phyloP scores from a whole-genome alignment of 92 coral and sea anemone species.

The Plumapathes pennacea region DNA sequence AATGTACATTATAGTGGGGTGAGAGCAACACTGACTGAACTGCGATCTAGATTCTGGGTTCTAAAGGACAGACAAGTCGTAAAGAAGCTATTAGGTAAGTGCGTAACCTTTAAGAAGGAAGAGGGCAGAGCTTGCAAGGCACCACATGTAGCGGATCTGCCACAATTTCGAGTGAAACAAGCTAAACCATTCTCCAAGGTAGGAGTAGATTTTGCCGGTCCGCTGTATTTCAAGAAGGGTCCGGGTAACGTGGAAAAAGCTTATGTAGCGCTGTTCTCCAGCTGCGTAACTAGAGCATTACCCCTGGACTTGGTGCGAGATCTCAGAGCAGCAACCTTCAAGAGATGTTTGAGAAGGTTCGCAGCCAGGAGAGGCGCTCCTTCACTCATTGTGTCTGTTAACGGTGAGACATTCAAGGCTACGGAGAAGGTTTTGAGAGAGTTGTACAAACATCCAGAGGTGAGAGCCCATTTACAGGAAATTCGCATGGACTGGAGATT shows the following conservation, averaged over 20 bases:
- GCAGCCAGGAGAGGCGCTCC: neutral
- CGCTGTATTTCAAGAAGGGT: constrained; percentile 14
- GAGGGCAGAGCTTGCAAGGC: no score
- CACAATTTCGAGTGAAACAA: constrained; percentile 13
- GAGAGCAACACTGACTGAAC: no score
- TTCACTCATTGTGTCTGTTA: neutral
- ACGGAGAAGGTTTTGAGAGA: neutral
- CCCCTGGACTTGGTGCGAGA: constrained; percentile 1
- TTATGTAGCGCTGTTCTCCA: neutral
- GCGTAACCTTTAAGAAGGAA: no score
- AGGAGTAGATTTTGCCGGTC: constrained; percentile 44
- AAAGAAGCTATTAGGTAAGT: no score
- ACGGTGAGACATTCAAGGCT: constrained; percentile 2
- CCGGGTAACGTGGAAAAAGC: neutral
- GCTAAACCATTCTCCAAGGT: constrained; percentile 5
- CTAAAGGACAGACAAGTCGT: no score
- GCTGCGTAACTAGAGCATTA: constrained; percentile 4
- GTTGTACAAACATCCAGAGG: neutral
- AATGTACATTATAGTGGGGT: no score
- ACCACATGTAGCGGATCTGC: constrained; percentile 16
- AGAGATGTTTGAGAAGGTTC: neutral
- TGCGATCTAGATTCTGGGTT: no score
- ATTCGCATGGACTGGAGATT: neutral
- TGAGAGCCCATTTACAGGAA: neutral
- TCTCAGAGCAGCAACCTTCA: neutral